Base-by-base conservation (phyloP, 1,140 invertebrate species). In the Cryptotermes secundus region DNA sequence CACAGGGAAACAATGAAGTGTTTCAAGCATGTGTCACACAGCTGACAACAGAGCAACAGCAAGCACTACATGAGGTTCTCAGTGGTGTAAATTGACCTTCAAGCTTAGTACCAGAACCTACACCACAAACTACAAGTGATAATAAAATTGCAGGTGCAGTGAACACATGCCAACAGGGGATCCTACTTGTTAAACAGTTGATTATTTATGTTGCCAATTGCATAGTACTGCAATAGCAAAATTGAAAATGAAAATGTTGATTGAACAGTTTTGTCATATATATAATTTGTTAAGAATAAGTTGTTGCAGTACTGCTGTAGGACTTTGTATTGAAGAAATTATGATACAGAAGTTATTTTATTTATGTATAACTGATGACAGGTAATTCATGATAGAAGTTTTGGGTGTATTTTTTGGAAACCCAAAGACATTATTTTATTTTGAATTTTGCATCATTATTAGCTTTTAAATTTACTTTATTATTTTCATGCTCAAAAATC, bases 21-120 rank as follows among this genome's bases (percentile, higher is more conserved):
- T 97, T 97, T 91, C 95, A 96, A 89, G 94, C 93, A 14, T 97
- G 96, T 87, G 91, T 97, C 85, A 92, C 91, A 87, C 92, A 93
- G 85, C 90, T 98, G 86, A 93, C 93, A 84, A 90, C 93, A 42
- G 95, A 97, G 86, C 95, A 97, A 88, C 95, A 97, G 89, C 93
- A 95, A 88, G 96, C 95, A 34, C 90, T 98, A 85, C 94, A 96
- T 88, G 90, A 94, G 84, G 95, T 95, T 86, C 89, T 94, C 34
- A 90, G 83, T 45, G 42, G 26, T n/a, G 59, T 72, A 12, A 82
- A 82, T 45, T 82, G 81, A 82, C 81, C 42, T 82, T 31, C 36
- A 45, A 49, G 31, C 26, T 16, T 38, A n/a, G 14, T 72, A 72
- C 59, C 59, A 72, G 31, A 72, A 72, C 26, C 26, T n/a, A 72